Conservation (phyloP, 2,113 vertebrate genomes). For the Pluvianellus socialis region DNA sequence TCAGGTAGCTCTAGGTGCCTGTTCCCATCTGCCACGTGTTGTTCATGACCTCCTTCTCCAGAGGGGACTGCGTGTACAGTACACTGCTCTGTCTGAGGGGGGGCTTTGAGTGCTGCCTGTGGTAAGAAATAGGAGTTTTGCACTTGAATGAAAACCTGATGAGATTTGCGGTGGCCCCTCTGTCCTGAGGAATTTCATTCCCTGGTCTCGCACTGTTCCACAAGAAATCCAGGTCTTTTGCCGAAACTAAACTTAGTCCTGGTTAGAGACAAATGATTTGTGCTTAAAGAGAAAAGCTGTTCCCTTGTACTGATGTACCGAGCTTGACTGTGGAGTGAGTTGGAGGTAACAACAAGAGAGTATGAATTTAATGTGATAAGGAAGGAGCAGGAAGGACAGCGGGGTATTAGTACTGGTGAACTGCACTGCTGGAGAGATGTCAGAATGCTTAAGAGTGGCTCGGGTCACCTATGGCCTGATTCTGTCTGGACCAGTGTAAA, state of each 20-base stretch:
- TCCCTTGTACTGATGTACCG: rapidly evolving
- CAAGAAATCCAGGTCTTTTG: background rate
- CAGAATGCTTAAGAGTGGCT: background rate
- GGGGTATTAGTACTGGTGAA: background rate
- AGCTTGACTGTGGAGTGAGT: background rate
- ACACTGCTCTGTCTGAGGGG: background rate
- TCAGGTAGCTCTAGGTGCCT: background rate
- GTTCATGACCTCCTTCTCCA: background rate
- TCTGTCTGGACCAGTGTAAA: background rate
- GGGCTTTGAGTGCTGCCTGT: background rate
- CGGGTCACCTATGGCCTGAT: background rate
- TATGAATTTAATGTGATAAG: background rate
- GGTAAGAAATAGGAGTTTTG: background rate
- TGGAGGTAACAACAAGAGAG: no score
- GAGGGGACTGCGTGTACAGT: background rate
- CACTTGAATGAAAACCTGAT: background rate
- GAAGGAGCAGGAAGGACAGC: background rate
- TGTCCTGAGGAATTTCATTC: background rate
- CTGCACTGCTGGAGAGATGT: background rate
- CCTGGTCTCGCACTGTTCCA: background rate
- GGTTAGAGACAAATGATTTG: background rate
- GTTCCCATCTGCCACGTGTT: rapidly evolving
- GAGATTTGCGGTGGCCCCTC: background rate
- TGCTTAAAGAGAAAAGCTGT: background rate
- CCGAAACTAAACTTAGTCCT: background rate